Percentiles rank a stretch among this genome's conserved stretches.
phyloP scores from a whole-genome alignment of 2,797 vertebrate genomes.

The Cryptoblepharus egeriae region DNA sequence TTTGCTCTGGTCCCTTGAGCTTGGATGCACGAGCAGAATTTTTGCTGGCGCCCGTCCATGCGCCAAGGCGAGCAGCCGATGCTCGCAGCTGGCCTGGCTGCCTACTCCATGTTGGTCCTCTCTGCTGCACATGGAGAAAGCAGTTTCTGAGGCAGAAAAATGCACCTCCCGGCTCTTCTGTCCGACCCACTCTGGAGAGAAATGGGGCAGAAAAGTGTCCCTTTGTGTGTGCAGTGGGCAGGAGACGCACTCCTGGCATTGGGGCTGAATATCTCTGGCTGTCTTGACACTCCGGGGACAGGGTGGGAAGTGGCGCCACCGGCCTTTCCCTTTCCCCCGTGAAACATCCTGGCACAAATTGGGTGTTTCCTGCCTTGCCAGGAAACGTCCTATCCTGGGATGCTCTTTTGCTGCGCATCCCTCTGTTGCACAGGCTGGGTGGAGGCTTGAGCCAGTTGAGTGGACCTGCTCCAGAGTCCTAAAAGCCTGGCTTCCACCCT shows the following conservation, averaged over 20 bases:
- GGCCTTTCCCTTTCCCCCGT: too few relatives aligned
- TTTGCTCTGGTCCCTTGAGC: too few relatives aligned
- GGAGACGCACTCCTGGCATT: not conserved
- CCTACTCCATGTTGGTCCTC: not conserved
- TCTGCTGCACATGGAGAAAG: slow-evolving; percentile 5
- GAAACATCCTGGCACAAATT: not conserved
- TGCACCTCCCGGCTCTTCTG: not conserved
- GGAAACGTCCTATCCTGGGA: not conserved
- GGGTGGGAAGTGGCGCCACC: too few relatives aligned
- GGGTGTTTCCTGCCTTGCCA: not conserved
- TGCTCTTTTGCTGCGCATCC: too few relatives aligned
- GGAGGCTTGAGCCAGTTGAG: too few relatives aligned
- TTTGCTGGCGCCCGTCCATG: too few relatives aligned
- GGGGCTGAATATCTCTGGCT: too few relatives aligned
- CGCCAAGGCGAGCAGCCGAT: not conserved
- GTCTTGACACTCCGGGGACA: not conserved
- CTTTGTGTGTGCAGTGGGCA: not conserved
- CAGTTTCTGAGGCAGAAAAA: slow-evolving; percentile 24
- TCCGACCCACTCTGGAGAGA: not conserved
- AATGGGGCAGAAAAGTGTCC: slow-evolving; percentile 23
- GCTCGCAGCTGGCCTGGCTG: not conserved
- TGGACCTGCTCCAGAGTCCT: too few relatives aligned
- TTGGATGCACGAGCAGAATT: too few relatives aligned
- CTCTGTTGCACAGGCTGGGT: too few relatives aligned
- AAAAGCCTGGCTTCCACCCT: too few relatives aligned